Conservation (phyloP, 2,113 vertebrate species). For the Pheucticus melanocephalus region DNA sequence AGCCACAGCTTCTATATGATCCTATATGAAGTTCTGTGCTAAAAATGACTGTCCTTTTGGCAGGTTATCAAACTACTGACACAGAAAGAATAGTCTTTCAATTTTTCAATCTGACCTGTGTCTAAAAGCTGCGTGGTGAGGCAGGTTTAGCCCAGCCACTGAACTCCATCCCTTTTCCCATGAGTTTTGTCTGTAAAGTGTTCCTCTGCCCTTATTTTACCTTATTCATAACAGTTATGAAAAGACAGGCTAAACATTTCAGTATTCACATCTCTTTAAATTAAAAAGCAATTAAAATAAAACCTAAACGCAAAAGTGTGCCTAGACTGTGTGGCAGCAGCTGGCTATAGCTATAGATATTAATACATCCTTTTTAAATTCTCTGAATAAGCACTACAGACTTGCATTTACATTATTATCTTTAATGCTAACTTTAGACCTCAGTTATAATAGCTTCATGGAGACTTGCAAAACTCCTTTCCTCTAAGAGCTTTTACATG, state of each 20-base stretch:
- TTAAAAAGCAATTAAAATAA: not conserved
- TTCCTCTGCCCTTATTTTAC: not conserved
- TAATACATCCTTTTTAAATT: not conserved
- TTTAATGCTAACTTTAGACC: not conserved
- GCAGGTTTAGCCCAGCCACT: not conserved
- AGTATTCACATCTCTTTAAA: not conserved
- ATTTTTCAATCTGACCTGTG: not conserved
- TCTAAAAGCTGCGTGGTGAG: not conserved
- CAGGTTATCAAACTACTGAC: not conserved
- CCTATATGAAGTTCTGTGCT: not conserved
- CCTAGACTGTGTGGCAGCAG: not conserved
- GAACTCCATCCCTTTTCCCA: rapidly evolving
- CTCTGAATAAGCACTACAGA: not conserved
- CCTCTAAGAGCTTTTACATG: not conserved
- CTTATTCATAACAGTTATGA: not conserved
- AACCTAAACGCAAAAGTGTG: not conserved
- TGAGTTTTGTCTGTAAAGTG: not conserved
- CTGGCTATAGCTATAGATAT: not conserved
- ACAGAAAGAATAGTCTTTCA: not conserved
- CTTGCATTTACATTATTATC: not conserved
- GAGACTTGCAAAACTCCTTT: not conserved
- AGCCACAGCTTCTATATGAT: not conserved
- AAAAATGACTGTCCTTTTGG: not conserved
- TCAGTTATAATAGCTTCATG: not conserved
- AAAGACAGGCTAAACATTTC: not conserved